A percentile compares a stretch with the other conserved stretches of the same genome.
phyloP scores from a whole-genome alignment of 2,797 vertebrate species.

The Craterocephalus amniculus region DNA sequence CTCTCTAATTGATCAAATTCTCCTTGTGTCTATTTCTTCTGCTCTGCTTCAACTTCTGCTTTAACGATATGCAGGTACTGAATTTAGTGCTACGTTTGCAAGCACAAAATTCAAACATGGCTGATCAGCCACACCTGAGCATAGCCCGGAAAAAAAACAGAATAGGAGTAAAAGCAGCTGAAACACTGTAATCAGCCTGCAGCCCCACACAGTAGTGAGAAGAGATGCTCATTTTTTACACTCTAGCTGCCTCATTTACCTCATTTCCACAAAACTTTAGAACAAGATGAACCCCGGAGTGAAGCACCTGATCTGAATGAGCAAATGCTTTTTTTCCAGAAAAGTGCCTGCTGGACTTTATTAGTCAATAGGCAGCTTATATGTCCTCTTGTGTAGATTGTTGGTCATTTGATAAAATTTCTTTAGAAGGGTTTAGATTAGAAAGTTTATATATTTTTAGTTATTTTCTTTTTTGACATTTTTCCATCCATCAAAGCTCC shows the following conservation, averaged over 20 bases:
- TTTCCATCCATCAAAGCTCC: not conserved
- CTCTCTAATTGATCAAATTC: not conserved
- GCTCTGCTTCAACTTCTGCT: not conserved
- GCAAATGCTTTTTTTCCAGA: too few species aligned
- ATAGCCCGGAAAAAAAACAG: not conserved
- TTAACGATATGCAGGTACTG: not conserved
- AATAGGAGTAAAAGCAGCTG: not conserved
- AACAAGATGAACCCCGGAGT: not conserved
- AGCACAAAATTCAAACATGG: not conserved
- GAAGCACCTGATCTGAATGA: not conserved
- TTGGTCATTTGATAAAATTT: not conserved
- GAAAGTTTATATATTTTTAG: too few species aligned
- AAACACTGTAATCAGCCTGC: not conserved
- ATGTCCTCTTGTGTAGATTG: not conserved
- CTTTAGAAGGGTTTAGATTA: not conserved
- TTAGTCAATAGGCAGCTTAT: not conserved
- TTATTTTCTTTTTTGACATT: not conserved
- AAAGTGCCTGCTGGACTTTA: too few species aligned
- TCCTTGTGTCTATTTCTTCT: not conserved
- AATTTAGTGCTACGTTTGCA: not conserved
- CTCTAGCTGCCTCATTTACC: not conserved
- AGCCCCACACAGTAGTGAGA: not conserved
- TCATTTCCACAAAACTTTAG: not conserved
- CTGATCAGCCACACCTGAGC: not conserved
- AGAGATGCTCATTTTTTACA: not conserved